A percentile compares a stretch with the other conserved stretches of the same genome.
These are phyloP conservation scores for Speoplatyrhinus poulsoni DNA, from an alignment of 2,113 vertebrate genomes.

Conservation along the genomic window DNA sequence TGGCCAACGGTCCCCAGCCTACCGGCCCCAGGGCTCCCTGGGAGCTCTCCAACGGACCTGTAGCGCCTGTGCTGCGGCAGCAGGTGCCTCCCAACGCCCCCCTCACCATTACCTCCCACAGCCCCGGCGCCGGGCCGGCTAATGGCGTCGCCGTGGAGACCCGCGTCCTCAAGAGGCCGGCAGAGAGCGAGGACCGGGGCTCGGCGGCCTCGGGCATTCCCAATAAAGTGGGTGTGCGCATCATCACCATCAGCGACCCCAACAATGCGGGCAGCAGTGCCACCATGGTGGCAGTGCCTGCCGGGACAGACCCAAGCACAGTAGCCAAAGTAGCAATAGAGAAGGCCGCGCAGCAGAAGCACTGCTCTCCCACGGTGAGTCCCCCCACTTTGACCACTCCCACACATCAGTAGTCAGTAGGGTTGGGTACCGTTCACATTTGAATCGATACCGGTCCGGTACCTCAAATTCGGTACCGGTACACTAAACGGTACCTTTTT, in stretches of 20 bases:
- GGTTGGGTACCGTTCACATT: too few species aligned
- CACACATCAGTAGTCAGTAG: too few species aligned
- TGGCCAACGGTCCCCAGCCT: conserved; percentile 93
- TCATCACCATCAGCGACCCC: conserved; percentile 99
- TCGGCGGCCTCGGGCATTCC: conserved; percentile 87
- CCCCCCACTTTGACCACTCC: conserved; percentile 5
- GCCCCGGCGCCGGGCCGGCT: conserved; percentile 77
- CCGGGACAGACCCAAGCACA: conserved; percentile 96
- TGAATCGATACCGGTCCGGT: too few species aligned
- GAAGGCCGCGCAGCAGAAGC: conserved; percentile 95
- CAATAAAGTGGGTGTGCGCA: conserved; percentile 97
- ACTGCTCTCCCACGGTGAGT: conserved; percentile 87
- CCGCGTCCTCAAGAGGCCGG: conserved; percentile 90
- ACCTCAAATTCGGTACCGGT: too few species aligned
- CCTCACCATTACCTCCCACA: conserved; percentile 83
- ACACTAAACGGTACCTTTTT: too few species aligned
- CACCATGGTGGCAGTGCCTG: conserved; percentile 98
- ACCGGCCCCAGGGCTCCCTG: conserved; percentile 76
- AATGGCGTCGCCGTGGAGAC: conserved; percentile 88
- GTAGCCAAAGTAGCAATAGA: conserved; percentile 99
- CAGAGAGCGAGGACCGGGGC: conserved; percentile 86
- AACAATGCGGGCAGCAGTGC: conserved; percentile 96
- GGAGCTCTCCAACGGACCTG: conserved; percentile 94
- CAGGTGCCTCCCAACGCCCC: conserved; percentile 87
- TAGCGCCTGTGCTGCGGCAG: conserved; percentile 79